Evolutionary conservation across 1,140 invertebrate genomes (phyloP), one percentile per base, ranked within the genome.

Genomic region (Lordiphosa mommai): DNA sequence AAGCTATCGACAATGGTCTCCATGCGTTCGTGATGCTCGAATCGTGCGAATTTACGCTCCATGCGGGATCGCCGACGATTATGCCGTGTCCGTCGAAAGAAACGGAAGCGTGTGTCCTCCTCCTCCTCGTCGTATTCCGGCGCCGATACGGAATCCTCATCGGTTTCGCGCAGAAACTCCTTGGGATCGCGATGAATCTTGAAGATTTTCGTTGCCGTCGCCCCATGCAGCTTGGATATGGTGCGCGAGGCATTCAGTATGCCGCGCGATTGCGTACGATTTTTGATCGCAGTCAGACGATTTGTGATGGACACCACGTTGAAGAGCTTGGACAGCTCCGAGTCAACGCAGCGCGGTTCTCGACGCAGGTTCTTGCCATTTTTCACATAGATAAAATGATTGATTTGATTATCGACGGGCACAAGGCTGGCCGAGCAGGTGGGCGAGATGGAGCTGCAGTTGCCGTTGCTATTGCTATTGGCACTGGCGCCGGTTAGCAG

Each of bases 381-480:
- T 56, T 87, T 88, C 36, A 87, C 86, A 60, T 87, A 86, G 40
- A 88, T 80, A 43, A 88, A 73, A 46, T 88, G 86, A 59, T 88
- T 88, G 27, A 88, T 69, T 56, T 72, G 76, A 63, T 67, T 80
- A 50, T 61, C 72, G 48, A 80, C 69, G 52, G 66, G 58, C 49
- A 63, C 61, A 27, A 65, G 50, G 33, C 61, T 66, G 29, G 51
- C 56, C 29, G 61, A 66, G 63, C 63, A 66, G 55, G 61, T 74
- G 69, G 72, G 79, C 65, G 72, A 84, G 37, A 66, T 70, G 56
- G 67, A 77, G 50, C 60, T 67, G 16, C 66, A 52, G 34, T 71
- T 61, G 7, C 49, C 58, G 23, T 63, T 70, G 37, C 41, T 43
- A 55, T 53, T 76, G 50, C 63, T 53, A n/a, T 60, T 63, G 49